These are phyloP conservation scores for Echiichthys vipera DNA, from an alignment of 2,797 vertebrate species.

Conservation along the genomic window DNA sequence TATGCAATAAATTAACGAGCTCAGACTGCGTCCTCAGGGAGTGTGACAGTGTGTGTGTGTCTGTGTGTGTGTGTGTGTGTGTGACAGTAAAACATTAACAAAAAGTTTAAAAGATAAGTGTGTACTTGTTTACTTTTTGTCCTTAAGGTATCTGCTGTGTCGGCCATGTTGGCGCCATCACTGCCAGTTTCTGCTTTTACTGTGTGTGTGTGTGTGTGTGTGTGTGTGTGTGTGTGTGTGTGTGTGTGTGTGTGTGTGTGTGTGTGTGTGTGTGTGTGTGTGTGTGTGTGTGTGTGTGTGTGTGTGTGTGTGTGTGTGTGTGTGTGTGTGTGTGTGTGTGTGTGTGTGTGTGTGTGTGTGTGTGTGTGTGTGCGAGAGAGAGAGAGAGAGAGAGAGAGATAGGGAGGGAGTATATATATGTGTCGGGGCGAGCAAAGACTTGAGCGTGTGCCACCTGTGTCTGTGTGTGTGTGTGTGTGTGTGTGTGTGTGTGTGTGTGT, in stretches of 20 bases:
- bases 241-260: slow-evolving; percentile 4
- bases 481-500: slow-evolving; percentile 46
- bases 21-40: slow-evolving; percentile 45
- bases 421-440: no score
- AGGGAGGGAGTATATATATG: no score
- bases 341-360: slow-evolving; percentile 46
- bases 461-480: background rate
- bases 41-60: no score
- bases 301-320: slow-evolving; percentile 40
- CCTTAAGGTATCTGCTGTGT: background rate
- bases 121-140: no score
- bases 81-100: no score
- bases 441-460: slow-evolving; percentile 4
- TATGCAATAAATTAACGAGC: slow-evolving; percentile 66
- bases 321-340: slow-evolving; percentile 44
- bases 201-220: background rate
- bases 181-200: slow-evolving; percentile 4
- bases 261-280: slow-evolving; percentile 16
- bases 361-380: slow-evolving; percentile 41
- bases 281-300: slow-evolving; percentile 39
- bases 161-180: slow-evolving; percentile 20
- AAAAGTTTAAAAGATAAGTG: no score
- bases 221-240: background rate
- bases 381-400: no score
- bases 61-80: no score